phyloP scores from a whole-genome alignment of 2,888 invertebrate species.

The Erebia aethiops region DNA sequence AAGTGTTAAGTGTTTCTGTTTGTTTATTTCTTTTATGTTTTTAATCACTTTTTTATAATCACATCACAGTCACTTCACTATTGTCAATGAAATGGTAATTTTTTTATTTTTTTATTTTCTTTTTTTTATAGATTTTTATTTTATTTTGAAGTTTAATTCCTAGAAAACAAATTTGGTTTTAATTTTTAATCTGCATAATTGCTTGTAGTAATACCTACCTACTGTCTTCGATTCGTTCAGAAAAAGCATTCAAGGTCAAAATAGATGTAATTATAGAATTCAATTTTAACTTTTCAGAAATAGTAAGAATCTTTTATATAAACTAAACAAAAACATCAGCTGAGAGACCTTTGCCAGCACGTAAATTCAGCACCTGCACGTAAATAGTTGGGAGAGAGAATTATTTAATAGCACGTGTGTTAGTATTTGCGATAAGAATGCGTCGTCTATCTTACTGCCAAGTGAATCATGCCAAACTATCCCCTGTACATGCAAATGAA shows the following conservation, averaged over 20 bases:
- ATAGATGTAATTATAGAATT: conserved; percentile 6
- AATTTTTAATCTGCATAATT: too few relatives aligned
- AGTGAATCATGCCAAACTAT: conserved; percentile 53
- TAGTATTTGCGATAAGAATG: conserved; percentile 43
- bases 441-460: conserved; percentile 55
- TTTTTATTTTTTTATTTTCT: not conserved
- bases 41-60: conserved; percentile 34
- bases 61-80: conserved; percentile 46
- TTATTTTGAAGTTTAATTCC: not conserved
- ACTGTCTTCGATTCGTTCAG: too few relatives aligned
- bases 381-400: conserved; percentile 54
- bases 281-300: conserved; percentile 13
- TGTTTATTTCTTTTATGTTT: conserved; percentile 18
- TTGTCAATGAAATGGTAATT: conserved; percentile 4
- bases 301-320: conserved; percentile 10
- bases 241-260: not conserved
- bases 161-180: not conserved
- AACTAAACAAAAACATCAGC: conserved; percentile 11
- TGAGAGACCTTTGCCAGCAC: conserved; percentile 15
- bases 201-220: too few relatives aligned
- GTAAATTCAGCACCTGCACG: conserved; percentile 46
- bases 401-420: conserved; percentile 47
- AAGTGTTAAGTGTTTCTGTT: conserved; percentile 39
- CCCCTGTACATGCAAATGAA: conserved; percentile 41
- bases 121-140: not conserved